Evolutionary conservation across 2,888 invertebrate species (phyloP).

Genomic region (Andrena chrysosceles): DNA sequence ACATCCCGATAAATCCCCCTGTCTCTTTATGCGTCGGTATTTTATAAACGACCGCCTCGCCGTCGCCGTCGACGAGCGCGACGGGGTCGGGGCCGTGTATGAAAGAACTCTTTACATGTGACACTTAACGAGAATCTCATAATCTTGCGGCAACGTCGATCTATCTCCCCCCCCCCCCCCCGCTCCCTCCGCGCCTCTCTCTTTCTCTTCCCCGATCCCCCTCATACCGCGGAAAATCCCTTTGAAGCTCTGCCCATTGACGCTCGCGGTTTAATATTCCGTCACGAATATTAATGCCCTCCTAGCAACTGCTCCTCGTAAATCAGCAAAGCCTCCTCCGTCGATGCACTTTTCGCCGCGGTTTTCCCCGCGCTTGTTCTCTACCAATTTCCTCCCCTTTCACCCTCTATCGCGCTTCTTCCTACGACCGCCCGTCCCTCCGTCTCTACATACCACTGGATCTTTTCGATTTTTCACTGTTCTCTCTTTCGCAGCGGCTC

Average conservation of each 20-base stretch:
- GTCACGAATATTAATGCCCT: slow-evolving; percentile 75
- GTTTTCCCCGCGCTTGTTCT: slow-evolving; percentile 54
- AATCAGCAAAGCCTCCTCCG: slow-evolving; percentile 69
- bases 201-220: slow-evolving; percentile 15
- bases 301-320: slow-evolving; percentile 70
- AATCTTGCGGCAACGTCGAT: slow-evolving; percentile 74
- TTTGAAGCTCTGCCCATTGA: slow-evolving; percentile 73
- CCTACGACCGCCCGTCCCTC: neutral
- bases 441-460: neutral
- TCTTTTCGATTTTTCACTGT: neutral
- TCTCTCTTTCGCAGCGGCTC: neutral
- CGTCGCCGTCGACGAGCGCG: slow-evolving; percentile 25
- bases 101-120: slow-evolving; percentile 74
- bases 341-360: slow-evolving; percentile 70
- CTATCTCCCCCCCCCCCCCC: slow-evolving; percentile 19
- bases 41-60: slow-evolving; percentile 60
- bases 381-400: slow-evolving; percentile 30
- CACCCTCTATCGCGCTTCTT: neutral
- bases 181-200: no score
- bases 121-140: slow-evolving; percentile 81
- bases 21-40: slow-evolving; percentile 61
- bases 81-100: slow-evolving; percentile 49
- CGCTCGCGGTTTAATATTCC: slow-evolving; percentile 75
- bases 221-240: slow-evolving; percentile 63
- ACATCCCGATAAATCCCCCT: slow-evolving; percentile 64